These are phyloP conservation scores for Nebria brevicollis DNA, from an alignment of 2,888 invertebrate species.

Conservation along the genomic window DNA sequence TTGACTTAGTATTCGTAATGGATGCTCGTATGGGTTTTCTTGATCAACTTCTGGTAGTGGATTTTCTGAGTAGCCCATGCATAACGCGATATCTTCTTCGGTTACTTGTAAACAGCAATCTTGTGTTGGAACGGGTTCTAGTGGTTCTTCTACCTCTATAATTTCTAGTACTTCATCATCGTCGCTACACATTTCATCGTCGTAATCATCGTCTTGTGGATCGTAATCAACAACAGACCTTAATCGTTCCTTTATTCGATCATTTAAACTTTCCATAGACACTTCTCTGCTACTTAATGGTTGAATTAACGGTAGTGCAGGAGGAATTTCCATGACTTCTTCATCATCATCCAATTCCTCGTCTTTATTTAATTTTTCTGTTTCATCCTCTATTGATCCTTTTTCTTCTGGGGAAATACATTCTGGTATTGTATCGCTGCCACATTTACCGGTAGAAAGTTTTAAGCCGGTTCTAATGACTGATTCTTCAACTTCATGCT, in stretches of 20 bases:
- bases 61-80: constrained; percentile 79
- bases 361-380: constrained; percentile 64
- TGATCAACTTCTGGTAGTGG: constrained; percentile 78
- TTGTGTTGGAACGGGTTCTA: constrained; percentile 86
- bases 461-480: constrained; percentile 72
- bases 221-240: constrained; percentile 62
- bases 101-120: constrained; percentile 91
- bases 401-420: constrained; percentile 57
- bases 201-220: constrained; percentile 64
- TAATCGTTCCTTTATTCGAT: constrained; percentile 77
- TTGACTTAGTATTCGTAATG: constrained; percentile 87
- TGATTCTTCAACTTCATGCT: constrained; percentile 69
- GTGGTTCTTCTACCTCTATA: constrained; percentile 81
- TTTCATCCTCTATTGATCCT: constrained; percentile 53
- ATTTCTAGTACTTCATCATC: constrained; percentile 83
- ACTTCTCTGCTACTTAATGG: constrained; percentile 84
- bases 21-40: constrained; percentile 80
- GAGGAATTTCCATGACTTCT: constrained; percentile 82
- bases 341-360: constrained; percentile 80
- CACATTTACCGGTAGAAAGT: constrained; percentile 53
- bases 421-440: constrained; percentile 57
- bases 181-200: constrained; percentile 64
- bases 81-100: constrained; percentile 90
- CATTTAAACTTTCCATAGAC: constrained; percentile 83
- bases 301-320: constrained; percentile 81